These are phyloP conservation scores for Caloenas nicobarica DNA, from an alignment of 2,113 vertebrate species.

Conservation along the genomic window DNA sequence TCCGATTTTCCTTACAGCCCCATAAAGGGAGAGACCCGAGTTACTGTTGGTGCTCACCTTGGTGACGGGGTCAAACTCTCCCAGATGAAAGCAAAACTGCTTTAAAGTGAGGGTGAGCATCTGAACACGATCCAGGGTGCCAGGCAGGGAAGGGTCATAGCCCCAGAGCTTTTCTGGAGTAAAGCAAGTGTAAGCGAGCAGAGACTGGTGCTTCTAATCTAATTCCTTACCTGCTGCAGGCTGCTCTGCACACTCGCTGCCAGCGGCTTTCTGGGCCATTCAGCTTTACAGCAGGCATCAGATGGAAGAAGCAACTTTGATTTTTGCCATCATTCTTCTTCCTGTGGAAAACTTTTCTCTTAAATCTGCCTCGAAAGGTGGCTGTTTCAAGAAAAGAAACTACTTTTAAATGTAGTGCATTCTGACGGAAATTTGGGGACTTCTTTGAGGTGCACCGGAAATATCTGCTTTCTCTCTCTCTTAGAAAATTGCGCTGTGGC, in stretches of 20 bases:
- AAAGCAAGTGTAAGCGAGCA: neutral
- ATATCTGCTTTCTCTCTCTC: neutral
- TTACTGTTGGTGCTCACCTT: neutral
- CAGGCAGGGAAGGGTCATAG: neutral
- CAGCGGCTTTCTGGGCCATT: neutral
- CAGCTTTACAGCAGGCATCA: neutral
- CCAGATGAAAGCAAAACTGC: neutral
- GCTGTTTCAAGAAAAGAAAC: neutral
- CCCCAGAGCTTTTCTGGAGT: neutral
- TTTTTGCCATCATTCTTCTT: constrained; percentile 2
- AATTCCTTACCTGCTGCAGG: neutral
- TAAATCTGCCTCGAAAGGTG: neutral
- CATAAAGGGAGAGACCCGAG: fast-evolving
- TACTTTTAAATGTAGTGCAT: constrained; percentile 11
- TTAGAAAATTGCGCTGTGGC: neutral
- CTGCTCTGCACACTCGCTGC: neutral
- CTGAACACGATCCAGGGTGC: neutral
- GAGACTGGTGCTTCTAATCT: neutral
- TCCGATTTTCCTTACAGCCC: neutral
- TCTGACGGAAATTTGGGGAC: neutral
- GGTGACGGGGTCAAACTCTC: neutral
- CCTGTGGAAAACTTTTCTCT: constrained; percentile 21
- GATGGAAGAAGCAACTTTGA: constrained; percentile 17
- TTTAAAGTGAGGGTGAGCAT: neutral
- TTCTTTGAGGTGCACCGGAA: neutral